Percentiles rank a stretch among this genome's conserved stretches.
Conservation (phyloP, 2,113 vertebrate genomes). For the Microtus pennsylvanicus region DNA sequence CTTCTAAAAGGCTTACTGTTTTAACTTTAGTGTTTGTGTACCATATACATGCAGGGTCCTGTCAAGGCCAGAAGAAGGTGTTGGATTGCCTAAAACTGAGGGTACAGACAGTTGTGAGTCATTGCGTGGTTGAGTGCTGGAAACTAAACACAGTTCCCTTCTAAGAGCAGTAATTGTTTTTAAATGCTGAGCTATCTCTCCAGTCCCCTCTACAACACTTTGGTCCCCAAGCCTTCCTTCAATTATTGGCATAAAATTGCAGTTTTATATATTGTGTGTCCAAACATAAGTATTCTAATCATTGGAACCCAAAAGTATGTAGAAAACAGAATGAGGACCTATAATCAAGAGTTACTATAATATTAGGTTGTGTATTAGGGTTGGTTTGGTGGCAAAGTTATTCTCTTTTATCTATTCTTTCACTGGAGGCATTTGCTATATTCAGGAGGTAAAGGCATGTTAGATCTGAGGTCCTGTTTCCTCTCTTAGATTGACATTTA, state of each 20-base stretch:
- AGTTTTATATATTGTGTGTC: not conserved
- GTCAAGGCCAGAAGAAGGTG: not conserved
- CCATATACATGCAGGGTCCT: not conserved
- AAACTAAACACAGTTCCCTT: not conserved
- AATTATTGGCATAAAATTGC: not conserved
- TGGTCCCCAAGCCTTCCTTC: not conserved
- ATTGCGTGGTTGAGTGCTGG: fast-evolving
- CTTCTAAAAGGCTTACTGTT: not conserved
- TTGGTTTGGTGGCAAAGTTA: not conserved
- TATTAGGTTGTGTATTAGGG: not conserved
- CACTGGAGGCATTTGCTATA: not conserved
- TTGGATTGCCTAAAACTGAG: not conserved
- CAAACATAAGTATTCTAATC: not conserved
- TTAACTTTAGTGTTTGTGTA: not conserved
- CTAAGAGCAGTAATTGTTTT: not conserved
- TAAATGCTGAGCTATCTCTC: not conserved
- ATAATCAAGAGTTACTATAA: not conserved
- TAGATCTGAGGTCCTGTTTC: not conserved
- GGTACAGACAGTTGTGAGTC: not conserved
- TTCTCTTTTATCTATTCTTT: not conserved
- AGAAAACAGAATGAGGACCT: not conserved
- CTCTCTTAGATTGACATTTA: not conserved
- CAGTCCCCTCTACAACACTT: not conserved
- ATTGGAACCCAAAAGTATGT: not conserved
- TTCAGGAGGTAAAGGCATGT: not conserved